Percentiles rank a stretch among this genome's conserved stretches.
Conservation (phyloP, 2,888 invertebrate species). For the Phengaris arion region DNA sequence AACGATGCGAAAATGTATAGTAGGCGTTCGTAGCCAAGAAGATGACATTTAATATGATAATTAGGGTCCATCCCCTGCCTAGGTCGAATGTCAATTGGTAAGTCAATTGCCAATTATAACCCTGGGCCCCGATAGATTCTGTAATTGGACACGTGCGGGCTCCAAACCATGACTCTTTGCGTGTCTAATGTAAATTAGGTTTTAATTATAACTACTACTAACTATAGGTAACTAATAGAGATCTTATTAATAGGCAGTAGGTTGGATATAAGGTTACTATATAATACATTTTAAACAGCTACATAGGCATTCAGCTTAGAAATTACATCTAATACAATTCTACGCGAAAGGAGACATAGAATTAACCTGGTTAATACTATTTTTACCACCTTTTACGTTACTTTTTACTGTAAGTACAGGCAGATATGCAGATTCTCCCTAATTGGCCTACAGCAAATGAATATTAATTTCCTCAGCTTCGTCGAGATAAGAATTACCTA, state of each 20-base stretch:
- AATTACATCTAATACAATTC: too few relatives aligned
- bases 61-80: conserved; percentile 54
- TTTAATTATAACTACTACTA: too few relatives aligned
- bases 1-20: not conserved
- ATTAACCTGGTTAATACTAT: not conserved
- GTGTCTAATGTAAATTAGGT: not conserved
- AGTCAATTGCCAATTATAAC: conserved; percentile 53
- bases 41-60: conserved; percentile 47
- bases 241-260: not conserved
- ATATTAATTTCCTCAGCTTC: not conserved
- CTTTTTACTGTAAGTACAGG: too few relatives aligned
- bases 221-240: not conserved
- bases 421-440: not conserved
- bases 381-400: too few relatives aligned
- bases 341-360: too few relatives aligned
- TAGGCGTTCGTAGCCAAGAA: not conserved
- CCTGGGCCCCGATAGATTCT: conserved; percentile 36
- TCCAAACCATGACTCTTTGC: not conserved
- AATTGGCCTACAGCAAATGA: not conserved
- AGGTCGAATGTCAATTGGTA: conserved; percentile 54
- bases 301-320: too few relatives aligned
- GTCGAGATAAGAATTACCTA: not conserved
- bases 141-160: conserved; percentile 29
- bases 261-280: too few relatives aligned
- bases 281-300: too few relatives aligned